Base-by-base conservation (phyloP, 2,888 invertebrate genomes). In the Petrophora chlorosata region DNA sequence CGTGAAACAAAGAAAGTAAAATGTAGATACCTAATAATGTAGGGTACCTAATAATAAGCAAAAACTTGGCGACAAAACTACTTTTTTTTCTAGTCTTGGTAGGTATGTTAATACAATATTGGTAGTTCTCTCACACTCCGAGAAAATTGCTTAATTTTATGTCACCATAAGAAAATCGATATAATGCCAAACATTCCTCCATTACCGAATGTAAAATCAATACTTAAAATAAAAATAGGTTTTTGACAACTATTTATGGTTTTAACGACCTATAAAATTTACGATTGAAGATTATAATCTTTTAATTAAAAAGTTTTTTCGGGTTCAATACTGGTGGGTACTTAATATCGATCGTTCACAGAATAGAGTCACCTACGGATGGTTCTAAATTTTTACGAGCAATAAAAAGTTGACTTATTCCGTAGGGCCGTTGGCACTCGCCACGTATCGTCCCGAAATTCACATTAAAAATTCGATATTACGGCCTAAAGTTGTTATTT, bases 401-500 rank as follows among this genome's bases (percentile, higher is more conserved):
- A 67, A 89, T 90, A 89, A 90, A 90, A 82, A 59, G 68, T 78
- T 87, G 87, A 88, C 81, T 87, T 86, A 86, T 86, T 77, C 41
- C 65, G 68, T n/a, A 63, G 68, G 67, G 56, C 68, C 66, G 65
- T 67, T 68, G 57, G 71, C 68, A 76, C 76, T 78, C 73, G 73
- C 73, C 78, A 73, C 71, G 72, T 73, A 75, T 71, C 70, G 64
- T 42, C 35, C 56, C 54, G 71, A 73, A 78, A 53, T 57, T 57
- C 56, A 84, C 70, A 82, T 77, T 75, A 76, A 79, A 81, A 83
- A 81, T 81, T 82, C 84, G 81, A 86, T 87, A 85, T 85, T 82
- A 88, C 86, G 86, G 83, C 78, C 84, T 74, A 85, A 85, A 85
- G 80, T 76, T 82, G 73, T 80, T 81, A 89, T 88, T 89, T 85